A percentile compares a stretch with the other conserved stretches of the same genome.
Conservation (phyloP, 2,888 invertebrate genomes). For the Leptinotarsa juncta region DNA sequence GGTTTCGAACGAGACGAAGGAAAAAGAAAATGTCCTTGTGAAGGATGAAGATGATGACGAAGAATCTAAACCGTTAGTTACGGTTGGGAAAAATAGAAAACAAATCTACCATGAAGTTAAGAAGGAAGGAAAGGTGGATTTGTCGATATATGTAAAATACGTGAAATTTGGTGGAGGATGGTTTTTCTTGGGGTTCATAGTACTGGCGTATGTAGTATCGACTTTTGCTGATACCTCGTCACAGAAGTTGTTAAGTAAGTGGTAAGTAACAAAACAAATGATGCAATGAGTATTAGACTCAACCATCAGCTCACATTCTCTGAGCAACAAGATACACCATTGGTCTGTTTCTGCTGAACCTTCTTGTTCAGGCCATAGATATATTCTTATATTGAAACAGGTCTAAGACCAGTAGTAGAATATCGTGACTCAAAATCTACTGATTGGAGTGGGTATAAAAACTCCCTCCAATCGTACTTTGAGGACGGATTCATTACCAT, state of each 20-base stretch:
- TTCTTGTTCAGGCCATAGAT: no score
- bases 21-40: constrained; percentile 61
- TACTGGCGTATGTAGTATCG: constrained; percentile 46
- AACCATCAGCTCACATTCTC: no score
- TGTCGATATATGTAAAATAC: constrained; percentile 54
- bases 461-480: no score
- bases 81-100: constrained; percentile 19
- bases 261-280: constrained; percentile 48
- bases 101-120: constrained; percentile 55
- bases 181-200: constrained; percentile 48
- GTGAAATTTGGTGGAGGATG: constrained; percentile 56
- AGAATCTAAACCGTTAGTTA: constrained; percentile 33
- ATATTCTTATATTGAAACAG: no score
- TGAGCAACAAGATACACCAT: no score
- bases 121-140: constrained; percentile 54
- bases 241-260: constrained; percentile 53
- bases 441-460: no score
- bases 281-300: no score
- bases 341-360: no score
- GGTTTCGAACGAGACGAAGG: not conserved
- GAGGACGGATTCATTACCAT: no score
- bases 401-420: no score
- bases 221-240: constrained; percentile 52
- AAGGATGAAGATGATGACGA: constrained; percentile 60
- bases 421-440: no score